These are phyloP conservation scores for Lacerta viridis DNA, from an alignment of 2,797 vertebrate species.

Conservation along the genomic window DNA sequence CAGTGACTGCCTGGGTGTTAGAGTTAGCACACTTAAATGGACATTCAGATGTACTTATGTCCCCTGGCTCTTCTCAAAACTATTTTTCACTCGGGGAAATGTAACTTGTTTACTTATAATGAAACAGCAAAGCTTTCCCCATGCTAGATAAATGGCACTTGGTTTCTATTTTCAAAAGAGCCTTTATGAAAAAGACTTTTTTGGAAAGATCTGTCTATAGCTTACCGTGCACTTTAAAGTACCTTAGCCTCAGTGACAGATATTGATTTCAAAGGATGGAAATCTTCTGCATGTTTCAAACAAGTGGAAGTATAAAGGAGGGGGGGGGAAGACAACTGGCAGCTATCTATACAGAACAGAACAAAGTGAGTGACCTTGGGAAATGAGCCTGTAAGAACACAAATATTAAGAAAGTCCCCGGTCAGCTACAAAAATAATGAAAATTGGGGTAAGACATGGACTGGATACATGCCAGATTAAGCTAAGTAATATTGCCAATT, in stretches of 20 bases:
- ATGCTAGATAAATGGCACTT: not conserved
- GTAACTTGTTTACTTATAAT: slow-evolving; percentile 17
- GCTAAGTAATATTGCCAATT: slow-evolving; percentile 21
- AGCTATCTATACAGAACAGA: not conserved
- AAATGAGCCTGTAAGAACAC: not conserved
- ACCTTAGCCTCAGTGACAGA: slow-evolving; percentile 15
- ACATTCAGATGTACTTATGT: slow-evolving; percentile 15
- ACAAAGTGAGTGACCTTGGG: not conserved
- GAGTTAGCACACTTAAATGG: slow-evolving; percentile 10
- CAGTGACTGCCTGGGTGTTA: not conserved
- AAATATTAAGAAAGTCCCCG: not conserved
- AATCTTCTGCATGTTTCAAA: slow-evolving; percentile 46
- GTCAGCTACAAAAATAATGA: not conserved
- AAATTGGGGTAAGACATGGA: slow-evolving; percentile 14
- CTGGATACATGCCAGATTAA: slow-evolving; percentile 2
- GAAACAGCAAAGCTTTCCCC: accelerated
- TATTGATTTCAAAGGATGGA: slow-evolving; percentile 31
- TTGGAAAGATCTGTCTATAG: slow-evolving; percentile 21
- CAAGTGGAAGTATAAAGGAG: not conserved
- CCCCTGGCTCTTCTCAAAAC: not conserved
- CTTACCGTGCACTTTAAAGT: not conserved
- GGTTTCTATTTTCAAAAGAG: not conserved
- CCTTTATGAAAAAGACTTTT: slow-evolving; percentile 34
- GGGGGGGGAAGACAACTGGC: slow-evolving; percentile 4
- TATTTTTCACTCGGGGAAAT: slow-evolving; percentile 6